Conservation (phyloP, 2,797 vertebrate species). For the Sebastiscus albofasciatus region DNA sequence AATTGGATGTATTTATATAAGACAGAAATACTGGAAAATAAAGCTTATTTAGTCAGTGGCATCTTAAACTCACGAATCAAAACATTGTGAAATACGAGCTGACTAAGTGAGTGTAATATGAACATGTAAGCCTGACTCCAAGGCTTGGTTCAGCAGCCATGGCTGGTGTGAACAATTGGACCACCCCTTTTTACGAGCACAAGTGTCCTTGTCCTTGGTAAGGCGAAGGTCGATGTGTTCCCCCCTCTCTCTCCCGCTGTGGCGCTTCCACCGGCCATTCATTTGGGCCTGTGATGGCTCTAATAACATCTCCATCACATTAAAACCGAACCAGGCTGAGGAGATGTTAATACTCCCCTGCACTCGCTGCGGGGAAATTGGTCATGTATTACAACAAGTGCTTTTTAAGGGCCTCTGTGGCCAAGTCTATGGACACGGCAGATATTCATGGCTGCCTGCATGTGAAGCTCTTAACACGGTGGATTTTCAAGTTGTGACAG, state of each 20-base stretch:
- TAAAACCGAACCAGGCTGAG: constrained; percentile 71
- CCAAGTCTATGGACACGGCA: constrained; percentile 63
- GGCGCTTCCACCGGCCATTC: constrained; percentile 71
- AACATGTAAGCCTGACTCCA: constrained; percentile 47
- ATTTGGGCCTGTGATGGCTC: constrained; percentile 73
- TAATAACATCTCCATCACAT: constrained; percentile 81
- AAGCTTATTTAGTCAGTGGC: background rate
- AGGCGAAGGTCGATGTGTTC: constrained; percentile 71
- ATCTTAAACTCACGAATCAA: background rate
- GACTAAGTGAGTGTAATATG: constrained; percentile 21
- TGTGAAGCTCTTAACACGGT: constrained; percentile 71
- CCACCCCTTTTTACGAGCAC: constrained; percentile 76
- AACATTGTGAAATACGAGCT: background rate
- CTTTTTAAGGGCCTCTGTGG: constrained; percentile 69
- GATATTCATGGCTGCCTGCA: constrained; percentile 69
- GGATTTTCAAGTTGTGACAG: constrained; percentile 81
- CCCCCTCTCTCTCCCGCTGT: constrained; percentile 63
- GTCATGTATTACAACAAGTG: constrained; percentile 80
- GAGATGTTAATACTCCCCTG: constrained; percentile 75
- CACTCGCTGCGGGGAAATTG: constrained; percentile 68
- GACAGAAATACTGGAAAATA: background rate
- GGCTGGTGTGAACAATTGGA: constrained; percentile 68
- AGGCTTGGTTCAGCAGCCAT: constrained; percentile 52
- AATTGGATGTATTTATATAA: background rate
- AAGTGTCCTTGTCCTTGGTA: constrained; percentile 80